Evolutionary conservation across 2,113 vertebrate species (phyloP).

Genomic region (Brevimyrus niger): DNA sequence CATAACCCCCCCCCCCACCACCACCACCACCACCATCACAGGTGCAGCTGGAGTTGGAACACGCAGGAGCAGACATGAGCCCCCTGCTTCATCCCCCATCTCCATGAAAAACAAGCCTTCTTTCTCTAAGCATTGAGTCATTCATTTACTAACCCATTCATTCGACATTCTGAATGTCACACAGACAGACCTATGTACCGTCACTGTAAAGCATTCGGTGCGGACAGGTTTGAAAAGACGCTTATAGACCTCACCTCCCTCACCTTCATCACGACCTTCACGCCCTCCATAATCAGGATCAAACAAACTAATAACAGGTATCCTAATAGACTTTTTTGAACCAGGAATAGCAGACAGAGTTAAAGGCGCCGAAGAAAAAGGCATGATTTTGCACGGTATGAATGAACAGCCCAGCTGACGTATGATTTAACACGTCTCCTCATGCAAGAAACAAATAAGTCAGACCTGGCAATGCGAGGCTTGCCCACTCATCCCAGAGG

Average conservation of each 20-base stretch:
- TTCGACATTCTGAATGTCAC: neutral
- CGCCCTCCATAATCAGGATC: neutral
- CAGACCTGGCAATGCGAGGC: neutral
- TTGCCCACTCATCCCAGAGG: neutral
- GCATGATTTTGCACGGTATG: neutral
- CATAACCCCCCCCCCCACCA: neutral
- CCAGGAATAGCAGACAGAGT: neutral
- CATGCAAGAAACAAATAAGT: neutral
- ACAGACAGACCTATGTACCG: neutral
- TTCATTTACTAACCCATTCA: neutral
- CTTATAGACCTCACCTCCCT: neutral
- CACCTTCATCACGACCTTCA: neutral
- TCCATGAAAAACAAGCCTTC: neutral
- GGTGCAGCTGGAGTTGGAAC: neutral
- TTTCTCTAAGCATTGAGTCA: neutral
- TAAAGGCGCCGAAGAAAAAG: neutral
- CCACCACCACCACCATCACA: neutral
- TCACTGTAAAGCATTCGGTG: neutral
- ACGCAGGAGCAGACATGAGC: neutral
- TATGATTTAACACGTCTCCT: neutral
- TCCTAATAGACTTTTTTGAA: neutral
- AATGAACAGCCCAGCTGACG: neutral
- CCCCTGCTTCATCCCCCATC: neutral
- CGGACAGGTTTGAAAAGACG: neutral
- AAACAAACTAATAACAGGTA: neutral